These are phyloP conservation scores for Ophiodon elongatus DNA, from an alignment of 2,113 vertebrate species.

Conservation along the genomic window DNA sequence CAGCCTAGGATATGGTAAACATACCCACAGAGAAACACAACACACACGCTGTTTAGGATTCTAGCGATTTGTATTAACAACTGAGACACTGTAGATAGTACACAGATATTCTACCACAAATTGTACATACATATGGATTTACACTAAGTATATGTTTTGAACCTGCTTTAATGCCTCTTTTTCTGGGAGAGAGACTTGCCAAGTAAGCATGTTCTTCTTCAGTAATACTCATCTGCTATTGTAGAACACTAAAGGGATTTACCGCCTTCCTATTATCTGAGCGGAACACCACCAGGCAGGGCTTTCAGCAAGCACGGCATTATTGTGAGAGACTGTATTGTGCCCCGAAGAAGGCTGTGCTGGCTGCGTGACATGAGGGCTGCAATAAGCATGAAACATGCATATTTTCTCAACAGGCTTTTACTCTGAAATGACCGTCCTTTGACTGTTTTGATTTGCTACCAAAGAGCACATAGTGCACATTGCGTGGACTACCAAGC, in stretches of 20 bases:
- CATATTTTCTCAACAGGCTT: too few relatives aligned
- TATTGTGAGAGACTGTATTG: background rate
- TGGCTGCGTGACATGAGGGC: background rate
- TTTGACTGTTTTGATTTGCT: background rate
- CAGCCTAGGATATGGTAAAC: slow-evolving; percentile 72
- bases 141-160: background rate
- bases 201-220: background rate
- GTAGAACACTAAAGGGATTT: slow-evolving; percentile 19
- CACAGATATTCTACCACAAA: background rate
- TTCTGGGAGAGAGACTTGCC: slow-evolving; percentile 5
- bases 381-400: too few relatives aligned
- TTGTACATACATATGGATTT: background rate
- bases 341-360: background rate
- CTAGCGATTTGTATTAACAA: background rate
- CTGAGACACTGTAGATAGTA: background rate
- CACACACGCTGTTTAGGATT: background rate
- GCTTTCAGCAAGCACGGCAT: slow-evolving; percentile 17
- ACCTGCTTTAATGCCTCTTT: background rate
- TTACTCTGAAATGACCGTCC: background rate
- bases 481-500: background rate
- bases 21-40: slow-evolving; percentile 16
- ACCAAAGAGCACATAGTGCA: background rate
- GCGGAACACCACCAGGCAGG: background rate
- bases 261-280: background rate
- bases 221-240: slow-evolving; percentile 9